A percentile compares a stretch with the other conserved stretches of the same genome.
Evolutionary conservation across 2,888 invertebrate genomes (phyloP).

Genomic region (Camponotus fellah): DNA sequence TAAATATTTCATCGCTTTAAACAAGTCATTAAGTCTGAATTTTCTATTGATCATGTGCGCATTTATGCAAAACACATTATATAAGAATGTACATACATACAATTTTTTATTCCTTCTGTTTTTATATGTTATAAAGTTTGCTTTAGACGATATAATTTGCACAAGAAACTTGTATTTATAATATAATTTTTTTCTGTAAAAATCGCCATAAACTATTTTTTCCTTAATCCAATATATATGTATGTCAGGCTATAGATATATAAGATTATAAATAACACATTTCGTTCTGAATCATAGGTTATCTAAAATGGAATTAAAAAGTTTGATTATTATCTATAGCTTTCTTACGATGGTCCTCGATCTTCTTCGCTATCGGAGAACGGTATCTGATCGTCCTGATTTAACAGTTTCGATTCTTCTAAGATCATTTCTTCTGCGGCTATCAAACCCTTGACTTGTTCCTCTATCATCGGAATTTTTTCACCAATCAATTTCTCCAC

Average conservation of each 20-base stretch:
- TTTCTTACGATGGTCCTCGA: constrained; percentile 78
- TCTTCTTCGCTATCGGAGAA: constrained; percentile 84
- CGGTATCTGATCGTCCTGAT: constrained; percentile 78
- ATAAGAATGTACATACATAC: not conserved
- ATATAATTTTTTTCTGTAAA: not conserved
- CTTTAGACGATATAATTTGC: too few relatives aligned
- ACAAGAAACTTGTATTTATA: not conserved
- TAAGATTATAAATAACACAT: not conserved
- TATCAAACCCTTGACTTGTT: constrained; percentile 85
- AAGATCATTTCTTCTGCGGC: constrained; percentile 78
- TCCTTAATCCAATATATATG: too few relatives aligned
- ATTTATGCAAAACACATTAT: not conserved
- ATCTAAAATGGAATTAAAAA: not conserved
- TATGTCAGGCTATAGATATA: not conserved
- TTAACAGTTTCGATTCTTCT: constrained; percentile 70
- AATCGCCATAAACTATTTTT: too few relatives aligned
- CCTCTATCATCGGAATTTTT: constrained; percentile 90
- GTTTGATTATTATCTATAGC: too few relatives aligned
- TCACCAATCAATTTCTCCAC: constrained; percentile 92
- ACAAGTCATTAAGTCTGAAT: not conserved
- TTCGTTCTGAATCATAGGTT: not conserved
- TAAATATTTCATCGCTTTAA: constrained; percentile 17
- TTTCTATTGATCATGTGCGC: not conserved
- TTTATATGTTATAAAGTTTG: not conserved
- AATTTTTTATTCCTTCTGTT: not conserved